phyloP scores from a whole-genome alignment of 2,797 vertebrate genomes.

The Tachyglossus aculeatus region DNA sequence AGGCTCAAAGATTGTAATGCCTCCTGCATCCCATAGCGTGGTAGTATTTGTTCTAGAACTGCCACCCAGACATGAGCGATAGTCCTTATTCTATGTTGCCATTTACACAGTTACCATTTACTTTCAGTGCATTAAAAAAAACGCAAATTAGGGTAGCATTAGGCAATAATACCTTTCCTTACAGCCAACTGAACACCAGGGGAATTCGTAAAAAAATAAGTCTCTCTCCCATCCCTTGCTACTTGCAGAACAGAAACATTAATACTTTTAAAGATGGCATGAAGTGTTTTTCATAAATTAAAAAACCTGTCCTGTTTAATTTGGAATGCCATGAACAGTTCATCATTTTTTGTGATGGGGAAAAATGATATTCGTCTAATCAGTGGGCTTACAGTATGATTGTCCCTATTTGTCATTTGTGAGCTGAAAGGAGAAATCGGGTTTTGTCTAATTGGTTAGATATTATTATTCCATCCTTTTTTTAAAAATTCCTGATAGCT shows the following conservation, averaged over 20 bases:
- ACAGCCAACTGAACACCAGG: not conserved
- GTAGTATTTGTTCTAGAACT: no score
- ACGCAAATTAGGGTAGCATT: not conserved
- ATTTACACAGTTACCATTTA: not conserved
- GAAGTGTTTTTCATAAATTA: conserved; percentile 10
- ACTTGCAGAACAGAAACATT: not conserved
- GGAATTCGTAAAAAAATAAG: no score
- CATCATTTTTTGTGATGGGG: conserved; percentile 49
- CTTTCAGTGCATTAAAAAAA: not conserved
- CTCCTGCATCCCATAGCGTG: no score
- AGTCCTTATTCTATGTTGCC: no score
- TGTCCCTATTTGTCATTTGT: conserved; percentile 48
- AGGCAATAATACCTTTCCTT: not conserved
- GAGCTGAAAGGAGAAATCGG: conserved; percentile 42
- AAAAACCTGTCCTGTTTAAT: conserved; percentile 32
- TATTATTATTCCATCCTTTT: conserved; percentile 21
- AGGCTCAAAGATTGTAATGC: no score
- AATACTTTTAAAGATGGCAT: conserved; percentile 10
- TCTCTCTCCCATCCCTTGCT: no score
- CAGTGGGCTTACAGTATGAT: conserved; percentile 22
- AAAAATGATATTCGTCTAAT: conserved; percentile 35
- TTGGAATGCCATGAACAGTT: conserved; percentile 53
- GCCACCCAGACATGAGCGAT: no score
- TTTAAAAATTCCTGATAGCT: not conserved
- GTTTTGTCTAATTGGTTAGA: conserved; percentile 39